A percentile compares a stretch with the other conserved stretches of the same genome.
Evolutionary conservation across 2,888 invertebrate species (phyloP).

Genomic region (Ischnura elegans): DNA sequence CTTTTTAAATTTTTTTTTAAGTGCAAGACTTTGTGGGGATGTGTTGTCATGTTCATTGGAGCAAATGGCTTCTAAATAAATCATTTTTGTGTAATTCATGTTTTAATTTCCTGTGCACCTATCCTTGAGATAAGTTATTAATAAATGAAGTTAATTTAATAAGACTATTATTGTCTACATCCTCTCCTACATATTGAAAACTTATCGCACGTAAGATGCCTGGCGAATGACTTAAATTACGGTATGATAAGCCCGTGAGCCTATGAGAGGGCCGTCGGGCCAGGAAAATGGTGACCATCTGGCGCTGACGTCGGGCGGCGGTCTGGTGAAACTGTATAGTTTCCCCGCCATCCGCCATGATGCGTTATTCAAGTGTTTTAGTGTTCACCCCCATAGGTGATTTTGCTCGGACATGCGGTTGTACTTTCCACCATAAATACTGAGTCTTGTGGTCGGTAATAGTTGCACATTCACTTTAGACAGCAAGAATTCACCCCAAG

Average conservation of each 20-base stretch:
- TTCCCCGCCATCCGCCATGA: conserved; percentile 72
- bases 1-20: conserved; percentile 67
- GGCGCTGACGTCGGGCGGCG: conserved; percentile 37
- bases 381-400: conserved; percentile 69
- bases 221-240: too few relatives aligned
- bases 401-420: conserved; percentile 65
- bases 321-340: neutral
- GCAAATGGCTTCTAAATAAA: conserved; percentile 64
- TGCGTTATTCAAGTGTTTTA: conserved; percentile 70
- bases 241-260: too few relatives aligned
- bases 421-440: conserved; percentile 63
- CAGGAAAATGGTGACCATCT: too few relatives aligned
- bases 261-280: too few relatives aligned
- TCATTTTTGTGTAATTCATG: conserved; percentile 64
- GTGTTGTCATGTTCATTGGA: conserved; percentile 67
- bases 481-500: neutral
- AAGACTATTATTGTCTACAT: neutral
- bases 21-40: conserved; percentile 67
- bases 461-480: conserved; percentile 41
- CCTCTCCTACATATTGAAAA: too few relatives aligned
- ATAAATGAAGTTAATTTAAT: conserved; percentile 30
- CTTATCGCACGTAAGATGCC: too few relatives aligned
- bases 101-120: conserved; percentile 56
- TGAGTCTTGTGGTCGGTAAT: conserved; percentile 54
- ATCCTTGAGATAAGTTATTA: conserved; percentile 1